Evolutionary conservation across 2,797 vertebrate genomes (phyloP).

Genomic region (Pogonophryne albipinna): DNA sequence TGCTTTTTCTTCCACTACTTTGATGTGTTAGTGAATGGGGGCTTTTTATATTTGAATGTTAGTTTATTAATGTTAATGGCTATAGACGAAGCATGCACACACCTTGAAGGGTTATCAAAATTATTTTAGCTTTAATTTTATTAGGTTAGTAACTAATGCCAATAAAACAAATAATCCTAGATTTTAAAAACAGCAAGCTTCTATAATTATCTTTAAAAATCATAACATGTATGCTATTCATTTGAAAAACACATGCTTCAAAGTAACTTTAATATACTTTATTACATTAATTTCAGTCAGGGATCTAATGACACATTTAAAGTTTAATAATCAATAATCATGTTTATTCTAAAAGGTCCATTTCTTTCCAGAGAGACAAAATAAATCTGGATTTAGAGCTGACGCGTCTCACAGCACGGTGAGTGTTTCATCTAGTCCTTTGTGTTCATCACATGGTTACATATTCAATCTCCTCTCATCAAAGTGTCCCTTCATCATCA

Average conservation of each 20-base stretch:
- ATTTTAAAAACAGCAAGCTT: constrained; percentile 87
- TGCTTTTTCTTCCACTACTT: constrained; percentile 9
- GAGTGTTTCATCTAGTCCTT: constrained; percentile 80
- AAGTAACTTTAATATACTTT: constrained; percentile 73
- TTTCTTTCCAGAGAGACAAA: constrained; percentile 59
- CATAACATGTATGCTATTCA: constrained; percentile 72
- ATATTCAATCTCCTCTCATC: constrained; percentile 76
- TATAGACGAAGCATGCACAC: constrained; percentile 79
- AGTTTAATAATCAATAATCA: constrained; percentile 71
- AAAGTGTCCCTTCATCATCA: constrained; percentile 84
- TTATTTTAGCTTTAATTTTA: constrained; percentile 33
- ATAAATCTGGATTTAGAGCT: constrained; percentile 46
- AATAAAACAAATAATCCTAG: constrained; percentile 75
- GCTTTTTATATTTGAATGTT: constrained; percentile 51
- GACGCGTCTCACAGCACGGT: constrained; percentile 15
- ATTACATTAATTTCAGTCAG: constrained; percentile 54
- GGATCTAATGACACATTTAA: constrained; percentile 71
- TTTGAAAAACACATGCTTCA: constrained; percentile 84
- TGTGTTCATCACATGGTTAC: constrained; percentile 78
- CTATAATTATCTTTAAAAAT: constrained; percentile 74
- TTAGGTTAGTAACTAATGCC: constrained; percentile 55
- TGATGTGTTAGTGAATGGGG: constrained; percentile 56
- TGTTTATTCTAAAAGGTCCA: constrained; percentile 76
- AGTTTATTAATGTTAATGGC: constrained; percentile 66
- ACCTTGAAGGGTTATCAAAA: constrained; percentile 54